Conservation (phyloP, 2,797 vertebrate species). For the Acanthopagrus latus region DNA sequence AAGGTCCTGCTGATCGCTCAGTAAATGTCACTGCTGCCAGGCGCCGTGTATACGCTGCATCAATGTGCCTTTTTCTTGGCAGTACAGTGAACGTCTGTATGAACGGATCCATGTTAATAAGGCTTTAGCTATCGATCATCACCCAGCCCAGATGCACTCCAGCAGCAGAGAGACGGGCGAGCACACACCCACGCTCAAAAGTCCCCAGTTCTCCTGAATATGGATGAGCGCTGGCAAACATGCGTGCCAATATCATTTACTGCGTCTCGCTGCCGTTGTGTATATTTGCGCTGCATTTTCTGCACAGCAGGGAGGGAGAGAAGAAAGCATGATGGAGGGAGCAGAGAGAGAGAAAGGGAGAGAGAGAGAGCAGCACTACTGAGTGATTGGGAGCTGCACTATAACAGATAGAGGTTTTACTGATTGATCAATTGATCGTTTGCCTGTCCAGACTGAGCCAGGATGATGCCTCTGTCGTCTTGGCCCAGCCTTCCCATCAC, state of each 20-base stretch:
- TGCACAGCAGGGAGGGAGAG: constrained; percentile 29
- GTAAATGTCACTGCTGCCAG: constrained; percentile 67
- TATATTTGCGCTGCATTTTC: constrained; percentile 47
- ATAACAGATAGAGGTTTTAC: constrained; percentile 75
- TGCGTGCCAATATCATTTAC: constrained; percentile 61
- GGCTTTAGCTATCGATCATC: constrained; percentile 69
- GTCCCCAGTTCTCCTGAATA: constrained; percentile 51
- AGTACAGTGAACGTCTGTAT: constrained; percentile 57
- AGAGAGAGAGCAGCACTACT: constrained; percentile 6
- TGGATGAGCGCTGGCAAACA: constrained; percentile 60
- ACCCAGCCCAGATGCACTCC: constrained; percentile 46
- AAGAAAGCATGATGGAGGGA: too few relatives aligned
- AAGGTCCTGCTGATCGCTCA: constrained; percentile 36
- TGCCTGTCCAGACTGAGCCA: constrained; percentile 68
- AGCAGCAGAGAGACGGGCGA: constrained; percentile 26
- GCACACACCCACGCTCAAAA: constrained; percentile 8
- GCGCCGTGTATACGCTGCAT: constrained; percentile 52
- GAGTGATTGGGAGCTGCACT: constrained; percentile 72
- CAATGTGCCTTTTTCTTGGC: constrained; percentile 68
- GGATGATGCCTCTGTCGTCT: constrained; percentile 67
- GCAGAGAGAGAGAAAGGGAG: neutral
- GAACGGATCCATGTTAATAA: constrained; percentile 75
- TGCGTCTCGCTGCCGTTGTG: constrained; percentile 38
- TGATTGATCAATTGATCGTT: constrained; percentile 78
- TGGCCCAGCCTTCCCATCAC: constrained; percentile 68